Evolutionary conservation across 1,140 invertebrate species (phyloP), one percentile per base, ranked within the genome.

Genomic region (Formica exsecta): DNA sequence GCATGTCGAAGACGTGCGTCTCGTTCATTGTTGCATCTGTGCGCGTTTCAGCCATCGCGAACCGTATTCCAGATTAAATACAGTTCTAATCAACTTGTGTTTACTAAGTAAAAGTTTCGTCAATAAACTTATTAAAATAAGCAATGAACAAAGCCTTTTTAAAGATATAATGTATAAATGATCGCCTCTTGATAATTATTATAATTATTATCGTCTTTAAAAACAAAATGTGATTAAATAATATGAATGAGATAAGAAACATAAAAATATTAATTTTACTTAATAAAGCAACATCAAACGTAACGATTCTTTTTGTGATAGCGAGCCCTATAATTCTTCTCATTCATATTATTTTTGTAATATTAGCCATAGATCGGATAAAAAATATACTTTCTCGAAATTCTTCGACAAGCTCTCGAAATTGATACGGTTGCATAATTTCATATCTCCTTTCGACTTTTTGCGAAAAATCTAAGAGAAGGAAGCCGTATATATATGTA

Each of bases 1-100:
- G 62, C 84, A 79, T 65, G 73, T 85, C 51, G 84, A 85, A 85
- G 64, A 29, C 64, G 48, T 44, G 19, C 41, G 38, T 36, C 75
- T 80, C 62, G 36, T 77, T 77, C 59, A 41, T 48, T 29, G 51
- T 80, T 36, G 41, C 16, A n/a, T 62, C 29, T 76, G 51, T 41
- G 64, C 16, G 54, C 75, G 70, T 75, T 48, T 74, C 57, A 41
- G 48, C n/a, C 62, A 11, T 57, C 74, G 32, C 19, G 44, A 66
- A n/a, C 9, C 59, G 51, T 51, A 29, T 68, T 68, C 13, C 51
- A 59, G 73, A 79, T 79, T 85, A 75, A 84, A 73, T 32, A 25
- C 44, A 48, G 13, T 66, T 32, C 44, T 85, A 74, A 74, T 85
- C 71, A 29, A 76, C 54, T 66, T 85, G 76, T 9, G 36, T 64